These are phyloP conservation scores for Cottoperca gobio DNA, from an alignment of 2,797 vertebrate species.

Conservation along the genomic window DNA sequence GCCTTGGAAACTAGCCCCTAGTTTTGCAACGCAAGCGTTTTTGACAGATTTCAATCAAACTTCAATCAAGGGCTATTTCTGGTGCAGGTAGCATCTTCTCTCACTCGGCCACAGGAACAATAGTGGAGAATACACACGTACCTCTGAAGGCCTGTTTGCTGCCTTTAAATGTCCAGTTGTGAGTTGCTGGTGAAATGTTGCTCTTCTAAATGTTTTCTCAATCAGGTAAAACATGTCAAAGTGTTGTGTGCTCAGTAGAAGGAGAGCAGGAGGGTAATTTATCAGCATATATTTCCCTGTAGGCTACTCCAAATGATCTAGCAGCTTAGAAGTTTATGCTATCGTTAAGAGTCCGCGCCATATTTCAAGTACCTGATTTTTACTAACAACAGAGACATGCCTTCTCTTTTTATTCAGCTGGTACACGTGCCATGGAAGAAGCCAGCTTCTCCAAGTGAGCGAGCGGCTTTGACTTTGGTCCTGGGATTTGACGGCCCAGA, in stretches of 20 bases:
- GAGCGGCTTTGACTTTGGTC: constrained; percentile 9
- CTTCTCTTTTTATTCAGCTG: constrained; percentile 1
- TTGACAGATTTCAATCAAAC: constrained; percentile 46
- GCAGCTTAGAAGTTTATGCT: constrained; percentile 16
- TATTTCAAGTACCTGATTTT: constrained; percentile 31
- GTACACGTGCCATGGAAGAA: not conserved
- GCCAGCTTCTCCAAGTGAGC: constrained; percentile 12
- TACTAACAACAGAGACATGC: constrained; percentile 8
- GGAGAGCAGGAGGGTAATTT: constrained; percentile 1
- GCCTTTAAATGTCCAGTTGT: not conserved
- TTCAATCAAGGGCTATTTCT: constrained; percentile 2
- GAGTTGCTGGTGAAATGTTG: not conserved
- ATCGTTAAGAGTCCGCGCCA: constrained; percentile 4
- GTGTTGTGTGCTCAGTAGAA: constrained; percentile 1
- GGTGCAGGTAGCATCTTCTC: not conserved
- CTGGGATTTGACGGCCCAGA: constrained; percentile 34
- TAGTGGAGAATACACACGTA: not conserved
- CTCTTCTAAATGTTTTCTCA: constrained; percentile 7
- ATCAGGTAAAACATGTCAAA: constrained; percentile 5
- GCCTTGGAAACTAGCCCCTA: constrained; percentile 35
- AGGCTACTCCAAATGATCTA: constrained; percentile 2
- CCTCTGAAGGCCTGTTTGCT: constrained; percentile 10
- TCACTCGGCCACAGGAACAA: constrained; percentile 6
- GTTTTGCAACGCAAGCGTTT: constrained; percentile 26
- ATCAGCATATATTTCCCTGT: constrained; percentile 23